phyloP scores from a whole-genome alignment of 1,140 invertebrate genomes.

The Pentalonia nigronervosa region DNA sequence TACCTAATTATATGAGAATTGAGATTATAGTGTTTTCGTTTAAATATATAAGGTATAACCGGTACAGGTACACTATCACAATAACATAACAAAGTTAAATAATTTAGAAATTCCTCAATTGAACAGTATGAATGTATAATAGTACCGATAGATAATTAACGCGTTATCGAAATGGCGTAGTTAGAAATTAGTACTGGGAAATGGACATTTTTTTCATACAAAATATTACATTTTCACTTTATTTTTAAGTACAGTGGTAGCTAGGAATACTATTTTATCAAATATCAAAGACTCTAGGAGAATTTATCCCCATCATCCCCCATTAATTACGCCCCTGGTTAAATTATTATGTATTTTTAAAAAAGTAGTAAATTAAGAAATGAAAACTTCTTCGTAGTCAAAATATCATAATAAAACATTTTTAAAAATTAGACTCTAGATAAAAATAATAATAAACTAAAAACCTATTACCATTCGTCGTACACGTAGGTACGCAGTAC shows the following conservation, averaged over 20 bases:
- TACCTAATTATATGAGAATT: not conserved
- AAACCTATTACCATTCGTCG: not conserved
- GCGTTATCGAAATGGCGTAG: too few relatives aligned
- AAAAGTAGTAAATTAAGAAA: not conserved
- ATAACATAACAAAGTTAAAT: not conserved
- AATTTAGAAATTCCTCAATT: not conserved
- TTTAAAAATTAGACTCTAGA: not conserved
- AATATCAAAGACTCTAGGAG: too few relatives aligned
- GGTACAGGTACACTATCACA: not conserved
- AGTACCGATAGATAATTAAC: too few relatives aligned
- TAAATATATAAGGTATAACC: not conserved
- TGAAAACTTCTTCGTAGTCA: not conserved
- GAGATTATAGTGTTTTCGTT: not conserved
- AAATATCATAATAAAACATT: not conserved
- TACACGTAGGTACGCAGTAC: not conserved
- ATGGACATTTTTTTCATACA: too few relatives aligned
- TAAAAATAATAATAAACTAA: not conserved
- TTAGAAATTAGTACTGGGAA: too few relatives aligned
- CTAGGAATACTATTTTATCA: too few relatives aligned
- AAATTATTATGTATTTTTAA: not conserved
- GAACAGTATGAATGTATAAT: not conserved
- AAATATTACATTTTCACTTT: too few relatives aligned
- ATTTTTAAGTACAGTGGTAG: too few relatives aligned
- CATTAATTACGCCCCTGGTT: not conserved
- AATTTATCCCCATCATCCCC: too few relatives aligned